Evolutionary conservation across 2,888 invertebrate genomes (phyloP), one percentile per base, ranked within the genome.

Genomic region (Calliopum simillimum): DNA sequence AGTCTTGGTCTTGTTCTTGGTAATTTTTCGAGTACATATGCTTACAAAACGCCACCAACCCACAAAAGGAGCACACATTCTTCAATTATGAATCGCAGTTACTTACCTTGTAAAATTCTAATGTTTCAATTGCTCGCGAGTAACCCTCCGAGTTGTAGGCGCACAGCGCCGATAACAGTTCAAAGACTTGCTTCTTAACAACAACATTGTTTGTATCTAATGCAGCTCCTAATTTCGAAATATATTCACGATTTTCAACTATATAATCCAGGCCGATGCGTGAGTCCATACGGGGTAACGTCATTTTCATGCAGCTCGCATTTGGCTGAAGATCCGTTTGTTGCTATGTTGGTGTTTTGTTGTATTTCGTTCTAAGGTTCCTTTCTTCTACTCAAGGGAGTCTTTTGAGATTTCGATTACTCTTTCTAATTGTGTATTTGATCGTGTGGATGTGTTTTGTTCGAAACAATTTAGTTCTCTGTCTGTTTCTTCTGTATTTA

Each of bases 131-230:
- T 69, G 94, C 94, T 76, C 96, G 89, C 74, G 92, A 90, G 83
- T 95, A 94, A 64, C 96, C 97, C 76, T 97, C 96, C 72, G 92
- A 90, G 83, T 94, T 97, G 90, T 98, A 97, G 70, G 96, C 96
- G 86, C 97, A 97, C 72, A 98, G 89, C 43, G 97, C 97, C 67
- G 97, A 96, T 76, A 98, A 90, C 73, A 98, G 89, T 88, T 98
- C 97, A 87, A 98, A 94, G 83, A 98, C 96, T 90, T 97, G 97
- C 87, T 97, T 97, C 89, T 97, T 97, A 79, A 98, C 96, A 75
- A 94, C 93, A 67, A 92, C 91, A 83, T 96, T 96, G 78, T 91
- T 93, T 53, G 97, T 96, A 85, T 96, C 95, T 87, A 98, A 89
- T 78, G 97, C 98, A 87, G 95, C 93, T 65, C 96, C 95, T 81